Evolutionary conservation across 1,140 invertebrate genomes (phyloP).

Genomic region (Protaetia brevitarsis): DNA sequence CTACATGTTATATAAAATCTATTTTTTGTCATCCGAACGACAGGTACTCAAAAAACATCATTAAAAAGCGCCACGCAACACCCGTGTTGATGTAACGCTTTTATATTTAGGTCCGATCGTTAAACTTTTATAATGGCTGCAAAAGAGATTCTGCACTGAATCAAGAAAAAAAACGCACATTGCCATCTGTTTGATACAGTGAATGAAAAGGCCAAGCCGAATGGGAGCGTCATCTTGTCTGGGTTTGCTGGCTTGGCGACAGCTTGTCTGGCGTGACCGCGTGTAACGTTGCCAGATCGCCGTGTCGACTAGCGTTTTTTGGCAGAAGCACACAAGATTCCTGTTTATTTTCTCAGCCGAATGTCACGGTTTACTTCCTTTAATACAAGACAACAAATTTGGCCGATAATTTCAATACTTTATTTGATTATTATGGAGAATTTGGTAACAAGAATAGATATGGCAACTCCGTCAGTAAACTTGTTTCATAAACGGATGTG

Average conservation of each 20-base stretch:
- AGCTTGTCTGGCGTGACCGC: conserved; percentile 82
- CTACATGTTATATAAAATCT: conserved; percentile 14
- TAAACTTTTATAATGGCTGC: background rate
- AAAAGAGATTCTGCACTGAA: background rate
- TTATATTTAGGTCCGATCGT: background rate
- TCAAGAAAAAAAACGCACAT: conserved; percentile 21
- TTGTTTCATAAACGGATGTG: conserved; percentile 66
- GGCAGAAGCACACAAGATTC: background rate
- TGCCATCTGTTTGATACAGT: conserved; percentile 32
- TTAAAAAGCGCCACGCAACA: background rate
- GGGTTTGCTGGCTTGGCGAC: conserved; percentile 71
- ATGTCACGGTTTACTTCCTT: background rate
- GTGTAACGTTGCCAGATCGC: conserved; percentile 60
- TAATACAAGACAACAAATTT: background rate
- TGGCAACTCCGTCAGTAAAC: conserved; percentile 59
- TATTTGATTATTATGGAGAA: background rate
- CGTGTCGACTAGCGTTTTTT: background rate
- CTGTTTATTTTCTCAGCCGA: background rate
- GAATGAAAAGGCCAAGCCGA: conserved; percentile 32
- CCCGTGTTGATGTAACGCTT: background rate
- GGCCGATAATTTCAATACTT: background rate
- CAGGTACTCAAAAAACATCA: conserved; percentile 9
- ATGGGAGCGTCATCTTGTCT: conserved; percentile 65
- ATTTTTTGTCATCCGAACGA: conserved; percentile 8
- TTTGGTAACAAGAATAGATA: conserved; percentile 18